Conservation (phyloP, 1,140 invertebrate species). For the Stegodyphus mimosarum region DNA sequence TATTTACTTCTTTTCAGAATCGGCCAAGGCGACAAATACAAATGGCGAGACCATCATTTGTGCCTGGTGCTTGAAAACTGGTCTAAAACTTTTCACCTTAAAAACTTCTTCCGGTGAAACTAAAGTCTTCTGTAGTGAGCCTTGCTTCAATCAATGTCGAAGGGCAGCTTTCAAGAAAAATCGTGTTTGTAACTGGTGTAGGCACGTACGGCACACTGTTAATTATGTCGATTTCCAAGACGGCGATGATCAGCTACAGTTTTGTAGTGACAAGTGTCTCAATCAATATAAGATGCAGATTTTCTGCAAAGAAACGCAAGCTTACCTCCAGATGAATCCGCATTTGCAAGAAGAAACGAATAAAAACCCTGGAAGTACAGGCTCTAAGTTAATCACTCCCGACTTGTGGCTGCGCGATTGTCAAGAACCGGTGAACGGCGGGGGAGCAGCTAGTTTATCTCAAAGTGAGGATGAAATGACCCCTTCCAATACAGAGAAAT, state of each 20-base stretch:
- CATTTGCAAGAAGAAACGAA: constrained; percentile 68
- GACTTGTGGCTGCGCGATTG: constrained; percentile 84
- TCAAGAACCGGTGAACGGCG: constrained; percentile 37
- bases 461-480: not conserved
- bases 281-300: constrained; percentile 97
- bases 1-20: constrained; percentile 24
- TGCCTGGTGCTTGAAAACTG: constrained; percentile 72
- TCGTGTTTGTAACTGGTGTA: constrained; percentile 94
- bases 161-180: constrained; percentile 87
- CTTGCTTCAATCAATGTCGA: constrained; percentile 88
- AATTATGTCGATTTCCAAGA: constrained; percentile 87
- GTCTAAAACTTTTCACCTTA: constrained; percentile 69
- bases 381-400: constrained; percentile 80
- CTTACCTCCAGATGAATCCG: constrained; percentile 85
- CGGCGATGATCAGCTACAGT: constrained; percentile 72
- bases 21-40: constrained; percentile 8
- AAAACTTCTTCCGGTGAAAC: constrained; percentile 63
- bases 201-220: constrained; percentile 88
- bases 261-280: constrained; percentile 86
- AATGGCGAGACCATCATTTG: constrained; percentile 66
- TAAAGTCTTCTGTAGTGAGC: constrained; percentile 82
- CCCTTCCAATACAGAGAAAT: not conserved
- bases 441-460: not conserved
- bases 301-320: constrained; percentile 90
- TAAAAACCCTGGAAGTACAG: constrained; percentile 19